Evolutionary conservation across 2,113 vertebrate genomes (phyloP), one percentile per base, ranked within the genome.

Genomic region (Talpa occidentalis): DNA sequence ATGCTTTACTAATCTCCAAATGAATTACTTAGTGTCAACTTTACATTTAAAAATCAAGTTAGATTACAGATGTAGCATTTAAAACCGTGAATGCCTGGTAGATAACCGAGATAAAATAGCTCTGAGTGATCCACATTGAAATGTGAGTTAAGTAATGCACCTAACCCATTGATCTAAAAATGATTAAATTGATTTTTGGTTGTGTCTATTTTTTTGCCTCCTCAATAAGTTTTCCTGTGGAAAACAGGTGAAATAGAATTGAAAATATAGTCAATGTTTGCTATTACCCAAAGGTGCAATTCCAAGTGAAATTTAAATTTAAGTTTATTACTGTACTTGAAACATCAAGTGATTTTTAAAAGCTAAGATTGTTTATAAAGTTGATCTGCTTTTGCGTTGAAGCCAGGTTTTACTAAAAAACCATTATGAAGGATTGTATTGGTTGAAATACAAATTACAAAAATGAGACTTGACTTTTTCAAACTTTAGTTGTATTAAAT

Each of bases 401-500:
- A 97, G 78, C 10, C 59, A 96, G 89, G 90, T 89, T 97, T 96
- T 54, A 73, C 49, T 94, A 69, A 94, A 95, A 97, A 97, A 91
- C 56, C 44, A 30, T 82, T 82, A 52, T 93, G 86, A 66, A 93
- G 91, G 3, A 94, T 95, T 95, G 60, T 81, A 89, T 92, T 86
- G 78, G 93, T 97, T 97, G 93, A 97, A 98, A 95, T 92, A 84
- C 85, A 95, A 95, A 95, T 93, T 94, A 92, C 0, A 52, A 96
- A 97, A 96, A 97, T 95, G 90, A 98, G 97, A 93, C 94, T 79
- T 98, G 96, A 98, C 96, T 98, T 98, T 98, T 98, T 96, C 94
- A 97, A 98, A 98, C 98, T 98, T 98, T 95, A 97, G 97, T 97
- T 98, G 97, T 97, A 97, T 98, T 98, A 98, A 98, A 97, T 98